Base-by-base conservation (phyloP, 2,888 invertebrate species). In the Sericinus montela region DNA sequence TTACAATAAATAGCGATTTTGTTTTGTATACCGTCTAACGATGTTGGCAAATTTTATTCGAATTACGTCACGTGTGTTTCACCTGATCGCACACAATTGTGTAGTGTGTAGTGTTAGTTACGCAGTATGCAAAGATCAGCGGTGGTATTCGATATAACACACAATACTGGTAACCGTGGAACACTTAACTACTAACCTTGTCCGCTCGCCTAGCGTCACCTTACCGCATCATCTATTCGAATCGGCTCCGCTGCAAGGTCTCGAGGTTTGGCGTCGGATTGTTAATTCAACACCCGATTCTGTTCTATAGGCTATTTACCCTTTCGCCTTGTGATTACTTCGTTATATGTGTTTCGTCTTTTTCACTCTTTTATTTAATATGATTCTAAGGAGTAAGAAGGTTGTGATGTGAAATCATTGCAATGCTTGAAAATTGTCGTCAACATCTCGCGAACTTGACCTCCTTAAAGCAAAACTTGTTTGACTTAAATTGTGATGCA, bases 361-460 rank as follows among this genome's bases (percentile, higher is more conserved):
- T 32, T 15, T 43, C 40, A 28, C 16, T 39, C 35, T 25, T 29
- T 29, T 44, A 35, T 38, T 49, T 29, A 1, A 11, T 32, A 45
- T 29, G 14, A 15, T 28, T 40, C 29, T 13, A 6, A 5, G 11
- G 29, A 32, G 14, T 48, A 29, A 19, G 36, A 29, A 13, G 40
- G 23, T 29, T 11, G 13, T 34, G 45, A 40, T 39, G 39, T 16
- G n/a, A n/a, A n/a, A n/a, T 19, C 42, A 14, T 39, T 16, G 35
- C 25, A 43, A 43, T 16, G 19, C 13, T 48, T 14, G 45, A n/a
- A n/a, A n/a, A n/a, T 14, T 23, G 29, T 51, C 47, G 47, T 45
- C 49, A 44, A 52, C 43, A 60, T 66, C 65, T 67, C 67, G 70
- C 74, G 79, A 82, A 82, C 82, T 82, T 83, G 81, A 80, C 82